Base-by-base conservation (phyloP, 2,888 invertebrate genomes). In the Syrphus vitripennis region DNA sequence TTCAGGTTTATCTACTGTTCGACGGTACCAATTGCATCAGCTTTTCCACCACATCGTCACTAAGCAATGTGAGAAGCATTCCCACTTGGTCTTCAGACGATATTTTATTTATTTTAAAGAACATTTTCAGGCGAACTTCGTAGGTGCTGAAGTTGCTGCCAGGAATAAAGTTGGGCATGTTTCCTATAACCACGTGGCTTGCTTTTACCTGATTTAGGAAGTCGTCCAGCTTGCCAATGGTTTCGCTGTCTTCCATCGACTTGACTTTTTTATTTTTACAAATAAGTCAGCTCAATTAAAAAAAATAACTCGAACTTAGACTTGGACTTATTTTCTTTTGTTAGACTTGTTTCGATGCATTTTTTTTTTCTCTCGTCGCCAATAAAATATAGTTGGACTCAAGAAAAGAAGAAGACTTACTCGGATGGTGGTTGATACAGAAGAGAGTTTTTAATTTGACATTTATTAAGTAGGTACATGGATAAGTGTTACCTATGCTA, bases 101-200 rank as follows among this genome's bases (percentile, higher is more conserved):
- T 50, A 50, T 50, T 37, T 67, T 48, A 16, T 67, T 67, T 9
- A 34, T 67, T 10, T 50, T 50, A 37, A 67, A 50, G 24, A 67
- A 67, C 37, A 67, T 67, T 67, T 50, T 67, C 2, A 67, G 34
- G 12, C 50, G 65, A 5, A 45, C 65, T 65, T 65, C 65, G 48
- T 65, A 48, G 16, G 65, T 65, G 14, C 65, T 65, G 2, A 69
- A 69, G 24, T 21, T 69, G 24, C 29, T 53, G 9, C 53, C 69
- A 9, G 69, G 69, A 4, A 53, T 37, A 29, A 50, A 69, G n/a
- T 24, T 67, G n/a, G 67, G 67, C 67, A 67, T 67, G 19, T 67
- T 67, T 48, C 48, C 67, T n/a, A n/a, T n/a, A 4, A 67, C 67
- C 50, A 50, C 34, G 16, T 67, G 50, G 34, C 24, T 55, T 26